Base-by-base conservation (phyloP, 2,888 invertebrate genomes). In the Eristalis intricaria region DNA sequence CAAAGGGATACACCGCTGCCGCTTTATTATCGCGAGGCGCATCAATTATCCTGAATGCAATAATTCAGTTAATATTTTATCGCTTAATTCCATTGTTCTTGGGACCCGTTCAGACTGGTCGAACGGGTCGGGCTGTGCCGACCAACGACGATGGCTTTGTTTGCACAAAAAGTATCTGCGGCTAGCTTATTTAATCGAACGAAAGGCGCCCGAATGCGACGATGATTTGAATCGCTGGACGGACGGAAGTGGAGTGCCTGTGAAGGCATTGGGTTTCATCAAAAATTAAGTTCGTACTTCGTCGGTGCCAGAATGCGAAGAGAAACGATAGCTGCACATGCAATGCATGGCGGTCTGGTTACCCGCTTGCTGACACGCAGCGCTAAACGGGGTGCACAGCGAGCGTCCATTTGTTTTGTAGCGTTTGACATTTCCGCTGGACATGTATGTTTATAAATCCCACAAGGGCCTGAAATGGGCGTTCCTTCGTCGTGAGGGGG, bases 21-120 rank as follows among this genome's bases (percentile, higher is more conserved):
- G 76, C 76, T 85, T 81, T 81, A 85, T 77, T 81, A 77, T 81
- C 85, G 73, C 64, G 73, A 64, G 85, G 76, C 81, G 29, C 68
- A 85, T 85, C 71, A 81, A 76, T 81, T 81, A 85, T 85, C 77
- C 58, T 73, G 68, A 73, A 77, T 63, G 70, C 70, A 85, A 81
- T 85, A 70, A 75, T 70, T 76, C 70, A 80, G 61, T 76, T 76
- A 80, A 80, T 85, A 80, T 85, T 85, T 77, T 66, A 81, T 85
- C 73, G 68, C 76, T 77, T 81, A 77, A 81, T 81, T 81, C 81
- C 73, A 85, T 81, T 85, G 81, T 85, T 74, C 66, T 68, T 60
- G 60, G 32, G 32, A 32, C 8, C 19, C 19, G 50, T 19, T 38
- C 50, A 19, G 50, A 8, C 19, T 8, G 8, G 5, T n/a, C 19